Evolutionary conservation across 2,888 invertebrate genomes (phyloP).

Genomic region (Catotricha subobsoleta): DNA sequence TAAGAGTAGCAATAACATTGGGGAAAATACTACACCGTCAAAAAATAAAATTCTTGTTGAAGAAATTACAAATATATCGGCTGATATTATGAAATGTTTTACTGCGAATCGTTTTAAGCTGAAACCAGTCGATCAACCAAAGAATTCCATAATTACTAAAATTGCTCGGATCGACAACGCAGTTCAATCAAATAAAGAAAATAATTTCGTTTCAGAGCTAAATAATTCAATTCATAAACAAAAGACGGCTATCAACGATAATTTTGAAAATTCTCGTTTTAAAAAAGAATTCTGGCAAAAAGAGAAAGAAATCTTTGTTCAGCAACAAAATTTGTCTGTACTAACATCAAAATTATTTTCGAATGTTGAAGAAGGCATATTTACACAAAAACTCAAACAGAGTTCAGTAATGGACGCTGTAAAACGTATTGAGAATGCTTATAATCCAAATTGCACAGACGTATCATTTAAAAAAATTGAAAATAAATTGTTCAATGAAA

Average conservation of each 20-base stretch:
- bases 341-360: too few relatives aligned
- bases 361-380: too few relatives aligned
- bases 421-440: slow-evolving; percentile 6
- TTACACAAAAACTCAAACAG: too few relatives aligned
- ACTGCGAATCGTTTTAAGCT: background rate
- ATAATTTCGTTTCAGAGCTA: background rate
- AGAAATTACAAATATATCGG: background rate
- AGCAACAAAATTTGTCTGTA: too few relatives aligned
- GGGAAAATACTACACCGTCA: background rate
- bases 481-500: slow-evolving; percentile 2
- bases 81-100: slow-evolving; percentile 7
- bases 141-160: background rate
- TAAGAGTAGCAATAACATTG: background rate
- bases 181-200: background rate
- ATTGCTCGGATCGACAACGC: background rate
- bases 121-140: background rate
- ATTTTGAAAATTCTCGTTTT: too few relatives aligned
- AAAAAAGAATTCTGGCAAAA: too few relatives aligned
- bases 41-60: background rate
- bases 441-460: slow-evolving; percentile 10
- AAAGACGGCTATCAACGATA: background rate
- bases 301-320: too few relatives aligned
- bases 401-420: too few relatives aligned
- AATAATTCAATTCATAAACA: background rate
- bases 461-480: slow-evolving; percentile 1